Conservation (phyloP, 2,113 vertebrate genomes). For the Cranoglanis bouderius region DNA sequence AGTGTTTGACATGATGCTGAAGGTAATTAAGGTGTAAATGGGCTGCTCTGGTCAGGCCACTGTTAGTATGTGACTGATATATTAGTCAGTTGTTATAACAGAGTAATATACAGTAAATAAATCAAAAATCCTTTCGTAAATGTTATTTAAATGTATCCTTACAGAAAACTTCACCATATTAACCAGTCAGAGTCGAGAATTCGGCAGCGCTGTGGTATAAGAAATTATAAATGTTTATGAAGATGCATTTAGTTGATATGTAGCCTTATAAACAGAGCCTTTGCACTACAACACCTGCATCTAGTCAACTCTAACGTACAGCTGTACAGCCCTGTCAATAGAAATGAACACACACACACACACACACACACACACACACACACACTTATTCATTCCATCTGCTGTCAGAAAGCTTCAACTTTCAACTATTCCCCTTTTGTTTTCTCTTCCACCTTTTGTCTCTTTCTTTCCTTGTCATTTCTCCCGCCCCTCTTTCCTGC, state of each 20-base stretch:
- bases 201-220: background rate
- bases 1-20: constrained; percentile 44
- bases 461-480: constrained; percentile 17
- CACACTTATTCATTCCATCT: background rate
- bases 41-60: constrained; percentile 53
- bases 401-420: constrained; percentile 16
- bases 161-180: background rate
- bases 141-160: background rate
- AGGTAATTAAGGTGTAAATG: constrained; percentile 67
- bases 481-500: background rate
- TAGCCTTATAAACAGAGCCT: background rate
- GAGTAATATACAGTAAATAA: background rate
- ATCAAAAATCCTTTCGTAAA: background rate
- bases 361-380: constrained; percentile 23
- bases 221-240: background rate
- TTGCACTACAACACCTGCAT: background rate
- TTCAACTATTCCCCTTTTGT: background rate
- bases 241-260: background rate
- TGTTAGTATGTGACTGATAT: background rate
- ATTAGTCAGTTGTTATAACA: background rate
- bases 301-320: background rate
- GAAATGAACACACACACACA: constrained; percentile 17
- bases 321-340: background rate
- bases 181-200: background rate
- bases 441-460: constrained; percentile 5